phyloP scores from a whole-genome alignment of 1,140 invertebrate genomes.

The Sogatella furcifera region DNA sequence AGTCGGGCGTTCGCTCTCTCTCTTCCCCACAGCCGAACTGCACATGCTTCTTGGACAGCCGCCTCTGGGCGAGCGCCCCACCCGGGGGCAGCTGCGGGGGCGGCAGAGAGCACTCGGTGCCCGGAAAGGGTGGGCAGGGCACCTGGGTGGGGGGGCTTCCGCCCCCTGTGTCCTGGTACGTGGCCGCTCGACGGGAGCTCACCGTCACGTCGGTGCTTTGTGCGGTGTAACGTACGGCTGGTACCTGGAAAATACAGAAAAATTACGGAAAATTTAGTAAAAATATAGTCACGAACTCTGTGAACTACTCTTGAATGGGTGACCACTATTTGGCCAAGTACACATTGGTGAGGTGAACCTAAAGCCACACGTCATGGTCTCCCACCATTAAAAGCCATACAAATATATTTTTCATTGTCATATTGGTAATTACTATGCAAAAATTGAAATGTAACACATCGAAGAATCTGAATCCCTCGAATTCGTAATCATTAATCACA shows the following conservation, averaged over 20 bases:
- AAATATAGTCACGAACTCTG: too few relatives aligned
- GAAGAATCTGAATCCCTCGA: too few relatives aligned
- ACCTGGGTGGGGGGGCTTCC: conserved; percentile 20
- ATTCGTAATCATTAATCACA: too few relatives aligned
- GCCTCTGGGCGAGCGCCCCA: background rate
- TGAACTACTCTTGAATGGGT: too few relatives aligned
- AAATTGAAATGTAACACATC: too few relatives aligned
- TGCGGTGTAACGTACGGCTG: conserved; percentile 22
- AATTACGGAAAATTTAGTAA: too few relatives aligned
- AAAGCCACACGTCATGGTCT: too few relatives aligned
- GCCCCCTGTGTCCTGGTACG: conserved; percentile 21
- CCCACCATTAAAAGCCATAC: too few relatives aligned
- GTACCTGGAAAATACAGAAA: conserved; percentile 8
- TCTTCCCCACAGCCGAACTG: conserved; percentile 18
- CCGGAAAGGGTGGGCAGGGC: background rate
- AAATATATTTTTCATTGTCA: too few relatives aligned
- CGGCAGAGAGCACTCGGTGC: background rate
- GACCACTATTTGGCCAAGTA: too few relatives aligned
- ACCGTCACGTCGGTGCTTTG: conserved; percentile 24
- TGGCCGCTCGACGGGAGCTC: conserved; percentile 21
- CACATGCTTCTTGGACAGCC: conserved; percentile 21
- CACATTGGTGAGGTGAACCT: too few relatives aligned
- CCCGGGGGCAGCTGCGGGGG: background rate
- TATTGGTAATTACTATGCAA: too few relatives aligned
- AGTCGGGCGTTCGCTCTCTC: conserved; percentile 3